Base-by-base conservation (phyloP, 2,113 vertebrate genomes). In the Rhegmatorhina hoffmannsi region DNA sequence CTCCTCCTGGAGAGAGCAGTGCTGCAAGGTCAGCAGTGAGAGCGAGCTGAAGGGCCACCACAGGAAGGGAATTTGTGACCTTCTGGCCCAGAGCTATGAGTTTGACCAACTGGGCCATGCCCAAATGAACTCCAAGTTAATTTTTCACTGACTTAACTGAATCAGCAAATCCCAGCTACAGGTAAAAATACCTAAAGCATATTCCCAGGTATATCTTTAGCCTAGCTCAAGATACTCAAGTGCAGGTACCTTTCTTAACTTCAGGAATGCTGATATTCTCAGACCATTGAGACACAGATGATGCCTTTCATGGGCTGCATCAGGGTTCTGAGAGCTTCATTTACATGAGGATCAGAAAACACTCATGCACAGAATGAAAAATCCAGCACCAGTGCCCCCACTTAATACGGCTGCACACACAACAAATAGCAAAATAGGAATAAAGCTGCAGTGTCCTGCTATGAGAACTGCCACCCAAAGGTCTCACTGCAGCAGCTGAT, bases 81-180 rank as follows among this genome's bases (percentile, higher is more conserved):
- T 72, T 63, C 68, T 79, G 69, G 86, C 73, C 73, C 21, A 60
- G 29, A 62, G 52, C 79, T 94, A 76, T 8, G 25, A 89, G 56
- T 92, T 11, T 94, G 63, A 87, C 52, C 79, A 95, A 75, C 17
- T 44, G 18, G 85, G 66, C 52, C 73, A 60, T 67, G 46, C 64
- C 31, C 68, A 84, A 81, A 89, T 38, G 38, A 73, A 79, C 44
- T 34, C 56, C 20, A 44, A 34, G 88, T 81, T 95, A 84, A 86
- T 93, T 93, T 92, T 94, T 87, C 66, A 88, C 63, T 53, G 73
- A 36, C 44, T 75, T 75, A 80, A 89, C 80, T 64, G 72, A 89
- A 90, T 81, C 73, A 84, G 68, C 75, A 95, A 95, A 33, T 31
- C 55, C 12, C 23, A 91, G 7, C n/a, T 94, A 77, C 33, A 88